A percentile compares a stretch with the other conserved stretches of the same genome.
phyloP scores from a whole-genome alignment of 2,113 vertebrate genomes.

The Tachycineta bicolor region DNA sequence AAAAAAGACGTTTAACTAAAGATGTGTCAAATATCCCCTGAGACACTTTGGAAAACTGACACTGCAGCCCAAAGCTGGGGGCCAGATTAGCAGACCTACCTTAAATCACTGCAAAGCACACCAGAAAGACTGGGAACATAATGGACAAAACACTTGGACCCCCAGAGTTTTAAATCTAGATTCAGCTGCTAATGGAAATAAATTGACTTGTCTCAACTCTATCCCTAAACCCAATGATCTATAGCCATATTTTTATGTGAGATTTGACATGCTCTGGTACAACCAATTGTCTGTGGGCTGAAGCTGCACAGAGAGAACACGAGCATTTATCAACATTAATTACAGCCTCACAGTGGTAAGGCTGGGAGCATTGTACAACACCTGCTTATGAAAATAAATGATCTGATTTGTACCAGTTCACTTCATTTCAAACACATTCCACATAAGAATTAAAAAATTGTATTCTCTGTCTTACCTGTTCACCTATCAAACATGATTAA shows the following conservation, averaged over 20 bases:
- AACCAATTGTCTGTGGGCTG: slow-evolving; percentile 51
- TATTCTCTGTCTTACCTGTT: neutral
- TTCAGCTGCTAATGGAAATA: slow-evolving; percentile 49
- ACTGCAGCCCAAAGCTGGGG: neutral
- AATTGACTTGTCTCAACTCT: slow-evolving; percentile 60
- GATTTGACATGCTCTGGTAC: slow-evolving; percentile 55
- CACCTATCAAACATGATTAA: neutral
- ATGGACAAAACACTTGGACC: neutral
- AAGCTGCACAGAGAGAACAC: slow-evolving; percentile 22
- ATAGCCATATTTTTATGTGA: slow-evolving; percentile 42
- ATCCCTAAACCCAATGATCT: slow-evolving; percentile 44
- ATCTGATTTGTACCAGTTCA: slow-evolving; percentile 18
- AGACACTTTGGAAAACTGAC: neutral
- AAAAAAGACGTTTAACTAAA: slow-evolving; percentile 27
- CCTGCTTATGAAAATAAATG: slow-evolving; percentile 38
- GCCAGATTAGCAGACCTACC: neutral
- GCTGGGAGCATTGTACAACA: neutral
- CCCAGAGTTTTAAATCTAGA: neutral
- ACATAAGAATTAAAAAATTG: neutral
- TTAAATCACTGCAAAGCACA: neutral
- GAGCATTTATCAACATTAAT: slow-evolving; percentile 63
- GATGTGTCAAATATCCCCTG: neutral
- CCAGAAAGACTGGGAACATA: neutral
- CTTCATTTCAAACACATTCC: neutral
- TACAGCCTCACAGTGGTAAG: neutral